phyloP scores from a whole-genome alignment of 2,113 vertebrate species.

The Siniperca chuatsi region DNA sequence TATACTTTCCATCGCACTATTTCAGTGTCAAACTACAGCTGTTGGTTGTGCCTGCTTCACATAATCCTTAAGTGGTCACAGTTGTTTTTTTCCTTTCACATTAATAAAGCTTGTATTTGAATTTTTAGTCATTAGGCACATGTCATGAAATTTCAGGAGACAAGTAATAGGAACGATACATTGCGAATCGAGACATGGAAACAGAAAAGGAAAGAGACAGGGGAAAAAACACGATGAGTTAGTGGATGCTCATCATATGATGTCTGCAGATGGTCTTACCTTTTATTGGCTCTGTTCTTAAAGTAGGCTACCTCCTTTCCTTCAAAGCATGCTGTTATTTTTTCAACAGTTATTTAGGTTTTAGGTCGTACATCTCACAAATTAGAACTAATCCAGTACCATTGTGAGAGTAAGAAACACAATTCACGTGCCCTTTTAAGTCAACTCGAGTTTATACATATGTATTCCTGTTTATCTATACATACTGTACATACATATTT shows the following conservation, averaged over 20 bases:
- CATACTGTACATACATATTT: neutral
- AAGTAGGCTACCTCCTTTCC: neutral
- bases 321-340: neutral
- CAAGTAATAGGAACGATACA: conserved; percentile 28
- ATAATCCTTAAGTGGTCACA: conserved; percentile 28
- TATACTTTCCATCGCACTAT: conserved; percentile 48
- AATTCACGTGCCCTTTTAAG: neutral
- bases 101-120: conserved; percentile 24
- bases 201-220: conserved; percentile 1
- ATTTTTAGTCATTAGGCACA: conserved; percentile 37
- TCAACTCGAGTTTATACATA: neutral
- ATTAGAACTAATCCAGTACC: neutral
- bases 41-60: conserved; percentile 21
- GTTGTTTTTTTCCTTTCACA: conserved; percentile 9
- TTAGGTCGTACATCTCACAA: neutral
- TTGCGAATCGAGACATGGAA: neutral
- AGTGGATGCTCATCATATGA: conserved; percentile 17
- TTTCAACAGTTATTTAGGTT: neutral
- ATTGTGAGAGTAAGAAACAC: neutral
- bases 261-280: neutral
- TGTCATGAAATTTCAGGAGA: conserved; percentile 34
- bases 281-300: conserved; percentile 12
- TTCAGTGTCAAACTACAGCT: conserved; percentile 52
- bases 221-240: conserved; percentile 10
- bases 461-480: neutral